Evolutionary conservation across 2,888 invertebrate species (phyloP), one percentile per base, ranked within the genome.

Genomic region (Parnassius apollo): DNA sequence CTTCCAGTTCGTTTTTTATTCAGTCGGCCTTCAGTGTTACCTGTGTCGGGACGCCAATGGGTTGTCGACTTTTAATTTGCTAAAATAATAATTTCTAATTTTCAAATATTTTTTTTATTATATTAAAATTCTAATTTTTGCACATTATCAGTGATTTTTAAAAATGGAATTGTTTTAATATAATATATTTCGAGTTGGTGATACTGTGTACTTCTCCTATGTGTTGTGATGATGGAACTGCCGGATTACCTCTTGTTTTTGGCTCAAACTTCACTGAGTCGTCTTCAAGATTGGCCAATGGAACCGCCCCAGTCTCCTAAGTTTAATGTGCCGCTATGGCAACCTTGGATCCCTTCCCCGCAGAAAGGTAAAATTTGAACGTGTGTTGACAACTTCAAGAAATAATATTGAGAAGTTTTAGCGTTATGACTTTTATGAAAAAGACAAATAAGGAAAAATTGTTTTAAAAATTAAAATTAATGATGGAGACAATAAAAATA

Each of bases 21-120:
- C 91, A 92, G 88, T 92, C 89, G 88, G 87, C 90, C 90, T 91
- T 91, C 87, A 89, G 90, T 88, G 81, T 87, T 92, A 91, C 91
- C 90, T 92, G 91, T 86, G 89, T 81, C 74, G 82, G 85, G 90
- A 88, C 88, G 91, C 86, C 80, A 79, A 80, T 78, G 80, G 71
- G 81, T 82, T 78, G 83, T 81, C 78, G 78, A 75, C 76, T 61
- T 62, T 56, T 25, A 54, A 45, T 13, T 58, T 50, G 63, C 58
- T 62, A 54, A 62, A 58, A 62, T 42, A 55, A 61, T 56, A 59
- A 50, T 54, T 25, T 25, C 9, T 50, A 3, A 54, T 45, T 42
- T 13, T 52, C 42, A 50, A 22, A 51, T 12, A 50, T 42, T 45
- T 46, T 11, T n/a, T 12, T 4, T n/a, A 18, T 12, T 2, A 25